These are phyloP conservation scores for Regulus satrapa DNA, from an alignment of 2,113 vertebrate genomes.

Conservation along the genomic window DNA sequence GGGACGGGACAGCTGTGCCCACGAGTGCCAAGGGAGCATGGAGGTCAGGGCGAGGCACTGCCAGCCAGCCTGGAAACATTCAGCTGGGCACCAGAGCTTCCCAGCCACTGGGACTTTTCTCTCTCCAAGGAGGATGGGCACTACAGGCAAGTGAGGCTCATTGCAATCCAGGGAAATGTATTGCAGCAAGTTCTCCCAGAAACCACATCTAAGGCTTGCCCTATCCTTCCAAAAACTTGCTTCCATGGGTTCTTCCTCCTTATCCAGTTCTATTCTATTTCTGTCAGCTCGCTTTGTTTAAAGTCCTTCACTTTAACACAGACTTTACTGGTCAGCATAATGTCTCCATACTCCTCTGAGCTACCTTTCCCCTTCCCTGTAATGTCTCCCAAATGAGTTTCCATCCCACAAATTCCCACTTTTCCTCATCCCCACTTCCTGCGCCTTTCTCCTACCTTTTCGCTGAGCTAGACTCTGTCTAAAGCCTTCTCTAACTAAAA, in stretches of 20 bases:
- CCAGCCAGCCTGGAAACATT: neutral
- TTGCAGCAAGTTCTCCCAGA: neutral
- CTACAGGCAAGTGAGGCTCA: neutral
- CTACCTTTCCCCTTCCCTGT: neutral
- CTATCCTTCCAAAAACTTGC: neutral
- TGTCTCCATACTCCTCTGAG: neutral
- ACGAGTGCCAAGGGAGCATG: accelerated
- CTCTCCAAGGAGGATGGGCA: neutral
- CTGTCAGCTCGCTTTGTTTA: neutral
- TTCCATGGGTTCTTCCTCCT: neutral
- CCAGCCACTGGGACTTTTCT: neutral
- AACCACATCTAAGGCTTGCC: neutral
- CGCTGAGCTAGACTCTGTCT: neutral
- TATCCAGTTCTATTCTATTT: neutral
- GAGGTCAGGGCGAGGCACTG: neutral
- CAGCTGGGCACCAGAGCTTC: neutral
- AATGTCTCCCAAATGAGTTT: neutral
- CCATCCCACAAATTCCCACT: neutral
- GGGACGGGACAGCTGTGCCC: neutral
- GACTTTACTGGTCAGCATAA: neutral
- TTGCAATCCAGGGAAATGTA: neutral
- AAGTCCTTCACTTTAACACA: neutral
- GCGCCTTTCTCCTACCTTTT: neutral
- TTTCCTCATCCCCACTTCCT: neutral
- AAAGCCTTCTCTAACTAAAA: neutral